Percentiles rank a stretch among this genome's conserved stretches.
Evolutionary conservation across 2,797 vertebrate genomes (phyloP).

Genomic region (Danio tinwini): DNA sequence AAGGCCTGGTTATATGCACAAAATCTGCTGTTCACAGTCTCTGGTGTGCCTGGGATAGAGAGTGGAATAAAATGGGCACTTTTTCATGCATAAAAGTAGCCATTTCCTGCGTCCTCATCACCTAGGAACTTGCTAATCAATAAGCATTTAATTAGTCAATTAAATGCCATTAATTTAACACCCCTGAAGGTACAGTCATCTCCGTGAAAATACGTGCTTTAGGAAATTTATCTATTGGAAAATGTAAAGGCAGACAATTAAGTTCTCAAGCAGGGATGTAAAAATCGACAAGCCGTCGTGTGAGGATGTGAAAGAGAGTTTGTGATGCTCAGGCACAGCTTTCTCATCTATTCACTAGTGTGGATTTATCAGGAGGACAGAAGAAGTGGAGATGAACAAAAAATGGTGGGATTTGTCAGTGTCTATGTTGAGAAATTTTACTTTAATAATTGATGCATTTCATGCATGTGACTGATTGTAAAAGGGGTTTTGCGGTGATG

Average conservation of each 20-base stretch:
- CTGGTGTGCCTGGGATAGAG: slow-evolving; percentile 56
- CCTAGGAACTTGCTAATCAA: slow-evolving; percentile 76
- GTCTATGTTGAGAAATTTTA: not conserved
- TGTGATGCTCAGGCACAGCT: slow-evolving; percentile 49
- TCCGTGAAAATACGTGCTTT: slow-evolving; percentile 73
- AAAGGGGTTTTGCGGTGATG: no score
- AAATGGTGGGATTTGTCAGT: not conserved
- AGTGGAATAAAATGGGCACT: slow-evolving; percentile 63
- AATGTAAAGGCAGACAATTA: slow-evolving; percentile 76
- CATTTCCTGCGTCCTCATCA: slow-evolving; percentile 72
- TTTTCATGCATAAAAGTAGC: slow-evolving; percentile 66
- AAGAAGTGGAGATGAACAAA: not conserved
- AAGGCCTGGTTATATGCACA: slow-evolving; percentile 32
- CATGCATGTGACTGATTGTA: no score
- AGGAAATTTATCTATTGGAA: slow-evolving; percentile 79
- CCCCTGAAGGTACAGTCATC: slow-evolving; percentile 75
- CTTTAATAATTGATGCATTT: no score
- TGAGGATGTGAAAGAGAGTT: slow-evolving; percentile 64
- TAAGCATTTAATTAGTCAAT: slow-evolving; percentile 83
- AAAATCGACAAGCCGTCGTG: slow-evolving; percentile 67
- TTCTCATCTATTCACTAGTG: slow-evolving; percentile 44
- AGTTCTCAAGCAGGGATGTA: slow-evolving; percentile 70
- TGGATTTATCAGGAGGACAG: not conserved
- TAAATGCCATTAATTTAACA: slow-evolving; percentile 79
- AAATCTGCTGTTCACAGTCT: slow-evolving; percentile 54